phyloP scores from a whole-genome alignment of 2,797 vertebrate genomes.

The Sandelia bainsii region DNA sequence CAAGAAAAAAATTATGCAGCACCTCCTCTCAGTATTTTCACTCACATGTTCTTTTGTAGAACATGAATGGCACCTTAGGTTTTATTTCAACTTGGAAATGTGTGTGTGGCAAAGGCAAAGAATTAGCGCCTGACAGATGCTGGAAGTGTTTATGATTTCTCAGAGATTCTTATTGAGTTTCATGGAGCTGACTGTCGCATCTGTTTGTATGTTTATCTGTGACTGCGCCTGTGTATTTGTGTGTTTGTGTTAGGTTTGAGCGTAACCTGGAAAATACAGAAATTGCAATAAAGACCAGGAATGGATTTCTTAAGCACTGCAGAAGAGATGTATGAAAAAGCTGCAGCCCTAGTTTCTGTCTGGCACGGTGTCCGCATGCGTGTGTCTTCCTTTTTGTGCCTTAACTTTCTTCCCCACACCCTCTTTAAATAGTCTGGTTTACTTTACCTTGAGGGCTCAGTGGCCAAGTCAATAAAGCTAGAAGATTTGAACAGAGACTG shows the following conservation, averaged over 20 bases:
- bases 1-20: slow-evolving; percentile 59
- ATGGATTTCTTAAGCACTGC: slow-evolving; percentile 32
- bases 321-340: slow-evolving; percentile 20
- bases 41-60: slow-evolving; percentile 62
- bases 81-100: slow-evolving; percentile 53
- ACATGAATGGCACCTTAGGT: slow-evolving; percentile 66
- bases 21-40: slow-evolving; percentile 53
- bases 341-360: slow-evolving; percentile 15
- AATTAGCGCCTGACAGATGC: slow-evolving; percentile 62
- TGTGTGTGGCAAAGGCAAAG: slow-evolving; percentile 17
- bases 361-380: slow-evolving; percentile 4
- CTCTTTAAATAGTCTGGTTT: slow-evolving; percentile 40
- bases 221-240: slow-evolving; percentile 14
- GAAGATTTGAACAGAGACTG: slow-evolving; percentile 36
- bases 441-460: slow-evolving; percentile 41
- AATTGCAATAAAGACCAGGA: slow-evolving; percentile 34
- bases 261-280: slow-evolving; percentile 40
- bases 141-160: slow-evolving; percentile 55
- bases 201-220: slow-evolving; percentile 61
- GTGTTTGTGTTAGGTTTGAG: slow-evolving; percentile 40
- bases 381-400: not conserved
- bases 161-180: slow-evolving; percentile 53
- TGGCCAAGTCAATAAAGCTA: slow-evolving; percentile 35
- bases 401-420: slow-evolving; percentile 24
- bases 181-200: slow-evolving; percentile 37